Evolutionary conservation across 2,888 invertebrate genomes (phyloP), one percentile per base, ranked within the genome.

Genomic region (Tetranychus truncatus): DNA sequence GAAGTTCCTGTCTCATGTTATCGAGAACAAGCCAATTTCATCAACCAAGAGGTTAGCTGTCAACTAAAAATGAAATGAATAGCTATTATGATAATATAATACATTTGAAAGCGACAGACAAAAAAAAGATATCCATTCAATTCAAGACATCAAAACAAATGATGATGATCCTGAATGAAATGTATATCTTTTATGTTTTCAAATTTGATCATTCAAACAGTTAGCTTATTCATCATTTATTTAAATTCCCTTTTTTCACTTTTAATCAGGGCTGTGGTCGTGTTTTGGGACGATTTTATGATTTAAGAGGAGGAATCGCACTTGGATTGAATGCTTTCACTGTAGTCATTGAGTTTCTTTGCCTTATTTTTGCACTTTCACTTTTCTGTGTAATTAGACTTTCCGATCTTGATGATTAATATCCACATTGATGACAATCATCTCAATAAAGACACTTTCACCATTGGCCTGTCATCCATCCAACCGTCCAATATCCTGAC

Each of bases 1-100:
- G 73, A 75, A 66, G 71, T 76, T 45, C 77, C 77, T 21, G 72
- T 75, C 71, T 76, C 77, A 55, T 77, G 77, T 55, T 74, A 75
- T 73, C 55, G 72, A 46, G 46, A 71, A 20, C 73, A 76, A 34
- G 69, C 72, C 24, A 76, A 77, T 20, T 77, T 75, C 66, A 55
- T 77, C 8, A 77, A 76, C 24, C 71, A 73, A 75, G 74, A 75
- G 74, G 77, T 77, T 66, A 66, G 66, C 7, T 6, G 20, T 11
- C 11, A 20, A 6, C 6, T 20, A 34, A 34, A 34, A 34, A 34
- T 34, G 34, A 34, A 34, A 34, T 34, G 34, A 34, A 34, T 34
- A 34, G 5, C 34, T 34, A 34, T 34, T 34, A 34, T 34, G 34
- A 34, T 34, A 34, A 34, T 34, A 34, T 34, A 34, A 34, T 34